phyloP scores from a whole-genome alignment of 2,113 vertebrate genomes.

The Brachyistius frenatus region DNA sequence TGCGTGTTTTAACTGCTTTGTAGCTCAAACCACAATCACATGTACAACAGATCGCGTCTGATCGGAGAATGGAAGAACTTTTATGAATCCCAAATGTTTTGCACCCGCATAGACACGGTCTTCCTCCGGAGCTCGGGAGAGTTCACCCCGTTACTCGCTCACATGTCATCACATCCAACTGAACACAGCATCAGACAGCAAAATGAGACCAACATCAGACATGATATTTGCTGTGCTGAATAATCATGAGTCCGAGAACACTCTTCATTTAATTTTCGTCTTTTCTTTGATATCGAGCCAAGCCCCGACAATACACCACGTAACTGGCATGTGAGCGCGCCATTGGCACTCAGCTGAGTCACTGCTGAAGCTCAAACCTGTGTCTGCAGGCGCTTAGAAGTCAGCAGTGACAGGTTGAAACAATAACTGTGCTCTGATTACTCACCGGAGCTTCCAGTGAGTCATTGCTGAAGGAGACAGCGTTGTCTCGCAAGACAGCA shows the following conservation, averaged over 20 bases:
- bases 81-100: conserved; percentile 50
- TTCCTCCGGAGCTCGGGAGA: conserved; percentile 28
- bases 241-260: conserved; percentile 18
- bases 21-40: conserved; percentile 13
- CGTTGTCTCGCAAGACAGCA: conserved; percentile 64
- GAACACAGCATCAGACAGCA: conserved; percentile 38
- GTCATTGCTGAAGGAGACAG: conserved; percentile 75
- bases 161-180: conserved; percentile 21
- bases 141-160: conserved; percentile 8
- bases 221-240: conserved; percentile 47
- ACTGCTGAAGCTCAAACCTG: conserved; percentile 67
- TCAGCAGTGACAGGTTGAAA: conserved; percentile 77
- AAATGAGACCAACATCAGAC: conserved; percentile 21
- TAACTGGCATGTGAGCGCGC: conserved; percentile 62
- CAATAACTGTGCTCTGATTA: conserved; percentile 75
- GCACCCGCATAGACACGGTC: conserved; percentile 46
- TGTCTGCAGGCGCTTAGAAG: conserved; percentile 74
- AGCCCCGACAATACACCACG: conserved; percentile 29
- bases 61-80: conserved; percentile 18
- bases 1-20: conserved; percentile 34
- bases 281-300: conserved; percentile 32
- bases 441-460: conserved; percentile 80
- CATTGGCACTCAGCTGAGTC: conserved; percentile 68
- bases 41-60: conserved; percentile 14
- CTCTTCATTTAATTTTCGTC: conserved; percentile 26